phyloP scores from a whole-genome alignment of 2,888 invertebrate genomes.

The Catocala sponsa region DNA sequence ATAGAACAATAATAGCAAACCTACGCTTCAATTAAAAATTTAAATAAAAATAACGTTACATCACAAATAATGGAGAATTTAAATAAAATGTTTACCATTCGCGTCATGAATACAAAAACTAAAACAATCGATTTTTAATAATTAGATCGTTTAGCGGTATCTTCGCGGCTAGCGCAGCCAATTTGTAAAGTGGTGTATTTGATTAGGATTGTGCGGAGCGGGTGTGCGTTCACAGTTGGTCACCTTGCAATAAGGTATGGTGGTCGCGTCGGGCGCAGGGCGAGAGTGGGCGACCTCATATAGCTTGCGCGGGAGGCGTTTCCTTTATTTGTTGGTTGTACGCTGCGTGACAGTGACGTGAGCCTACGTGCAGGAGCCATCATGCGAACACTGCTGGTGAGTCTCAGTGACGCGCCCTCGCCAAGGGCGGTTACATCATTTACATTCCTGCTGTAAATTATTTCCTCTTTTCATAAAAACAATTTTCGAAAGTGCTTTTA shows the following conservation, averaged over 20 bases:
- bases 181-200: conserved; percentile 74
- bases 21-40: conserved; percentile 2
- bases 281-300: conserved; percentile 87
- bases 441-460: conserved; percentile 46
- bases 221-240: conserved; percentile 74
- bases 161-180: conserved; percentile 68
- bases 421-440: conserved; percentile 60
- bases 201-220: conserved; percentile 49
- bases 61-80: conserved; percentile 33
- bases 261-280: conserved; percentile 81
- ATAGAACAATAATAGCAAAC: conserved; percentile 25
- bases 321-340: conserved; percentile 86
- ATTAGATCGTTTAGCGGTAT: conserved; percentile 82
- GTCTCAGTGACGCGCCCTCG: conserved; percentile 61
- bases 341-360: conserved; percentile 83
- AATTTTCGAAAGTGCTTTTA: conserved; percentile 23
- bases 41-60: conserved; percentile 12
- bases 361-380: conserved; percentile 67
- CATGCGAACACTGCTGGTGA: conserved; percentile 84
- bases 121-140: conserved; percentile 69
- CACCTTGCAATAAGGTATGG: conserved; percentile 85
- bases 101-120: conserved; percentile 59
- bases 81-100: conserved; percentile 45
- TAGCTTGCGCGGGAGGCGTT: conserved; percentile 81
- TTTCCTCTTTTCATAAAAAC: conserved; percentile 19